These are phyloP conservation scores for Amazona vittata DNA, from an alignment of 2,113 vertebrate genomes.

Conservation along the genomic window DNA sequence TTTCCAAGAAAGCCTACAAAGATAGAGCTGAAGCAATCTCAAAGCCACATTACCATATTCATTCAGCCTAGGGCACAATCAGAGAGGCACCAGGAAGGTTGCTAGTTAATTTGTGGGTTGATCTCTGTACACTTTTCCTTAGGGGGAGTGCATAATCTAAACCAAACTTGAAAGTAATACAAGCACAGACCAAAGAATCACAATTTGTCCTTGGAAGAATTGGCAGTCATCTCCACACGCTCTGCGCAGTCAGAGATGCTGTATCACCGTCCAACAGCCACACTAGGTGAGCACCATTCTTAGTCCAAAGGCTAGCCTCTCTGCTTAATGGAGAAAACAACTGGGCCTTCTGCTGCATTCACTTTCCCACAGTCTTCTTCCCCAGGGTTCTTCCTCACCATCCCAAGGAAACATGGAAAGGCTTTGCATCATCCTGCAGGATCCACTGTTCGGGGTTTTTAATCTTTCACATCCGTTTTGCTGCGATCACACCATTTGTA, in stretches of 20 bases:
- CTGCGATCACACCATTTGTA: background rate
- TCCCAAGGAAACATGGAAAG: background rate
- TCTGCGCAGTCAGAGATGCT: background rate
- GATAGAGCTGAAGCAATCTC: background rate
- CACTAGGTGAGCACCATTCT: background rate
- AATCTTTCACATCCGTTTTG: background rate
- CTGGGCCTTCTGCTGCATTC: background rate
- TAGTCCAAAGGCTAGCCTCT: background rate
- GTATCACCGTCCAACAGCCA: accelerated
- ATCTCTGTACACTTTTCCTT: background rate
- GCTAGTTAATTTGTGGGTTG: background rate
- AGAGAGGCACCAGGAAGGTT: background rate
- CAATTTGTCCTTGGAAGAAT: background rate
- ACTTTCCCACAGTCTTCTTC: background rate
- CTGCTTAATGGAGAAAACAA: background rate
- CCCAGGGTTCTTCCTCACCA: background rate
- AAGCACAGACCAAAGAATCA: background rate
- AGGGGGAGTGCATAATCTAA: background rate
- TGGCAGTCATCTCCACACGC: background rate
- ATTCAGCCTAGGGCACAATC: background rate
- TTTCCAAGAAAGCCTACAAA: background rate
- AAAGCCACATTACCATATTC: background rate
- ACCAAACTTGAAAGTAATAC: background rate
- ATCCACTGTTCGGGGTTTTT: background rate
- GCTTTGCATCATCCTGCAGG: background rate